These are phyloP conservation scores for Platynereis dumerilii DNA, from an alignment of 2,888 invertebrate genomes.

Conservation along the genomic window DNA sequence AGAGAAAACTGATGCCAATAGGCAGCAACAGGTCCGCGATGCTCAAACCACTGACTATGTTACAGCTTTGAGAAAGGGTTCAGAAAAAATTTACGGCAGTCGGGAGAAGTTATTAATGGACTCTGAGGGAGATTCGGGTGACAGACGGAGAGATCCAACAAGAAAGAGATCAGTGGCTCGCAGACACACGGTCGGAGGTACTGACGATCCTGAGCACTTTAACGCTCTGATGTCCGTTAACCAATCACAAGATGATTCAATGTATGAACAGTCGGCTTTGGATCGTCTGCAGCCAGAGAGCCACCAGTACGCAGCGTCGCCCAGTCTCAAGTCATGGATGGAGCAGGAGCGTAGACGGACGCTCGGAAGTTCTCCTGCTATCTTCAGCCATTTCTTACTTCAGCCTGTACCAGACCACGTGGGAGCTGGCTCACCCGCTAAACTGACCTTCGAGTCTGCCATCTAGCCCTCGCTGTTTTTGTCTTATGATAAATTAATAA, in stretches of 20 bases:
- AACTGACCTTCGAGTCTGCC: too few species aligned
- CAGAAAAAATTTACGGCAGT: slow-evolving; percentile 22
- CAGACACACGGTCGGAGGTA: slow-evolving; percentile 90
- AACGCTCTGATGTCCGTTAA: slow-evolving; percentile 51
- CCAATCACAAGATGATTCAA: slow-evolving; percentile 18
- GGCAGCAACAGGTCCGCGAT: slow-evolving; percentile 1
- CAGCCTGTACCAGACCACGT: too few species aligned
- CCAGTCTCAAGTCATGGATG: slow-evolving; percentile 52
- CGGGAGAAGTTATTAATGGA: slow-evolving; percentile 11
- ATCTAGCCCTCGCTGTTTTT: too few species aligned
- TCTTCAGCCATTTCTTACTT: slow-evolving; percentile 8
- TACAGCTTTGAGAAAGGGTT: slow-evolving; percentile 25
- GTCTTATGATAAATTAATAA: too few species aligned
- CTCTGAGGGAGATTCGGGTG: slow-evolving; percentile 27
- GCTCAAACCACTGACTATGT: slow-evolving; percentile 20
- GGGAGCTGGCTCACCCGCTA: too few species aligned
- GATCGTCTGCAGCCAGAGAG: slow-evolving; percentile 57
- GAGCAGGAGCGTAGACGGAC: slow-evolving; percentile 68
- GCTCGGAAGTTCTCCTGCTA: slow-evolving; percentile 31
- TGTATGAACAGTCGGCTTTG: slow-evolving; percentile 52
- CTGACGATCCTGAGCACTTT: slow-evolving; percentile 81
- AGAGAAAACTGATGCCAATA: slow-evolving; percentile 40
- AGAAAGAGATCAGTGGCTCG: slow-evolving; percentile 66
- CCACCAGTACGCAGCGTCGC: slow-evolving; percentile 31
- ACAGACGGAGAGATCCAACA: slow-evolving; percentile 30